Evolutionary conservation across 2,888 invertebrate genomes (phyloP).

Genomic region (Callyntrura guangdongensis): DNA sequence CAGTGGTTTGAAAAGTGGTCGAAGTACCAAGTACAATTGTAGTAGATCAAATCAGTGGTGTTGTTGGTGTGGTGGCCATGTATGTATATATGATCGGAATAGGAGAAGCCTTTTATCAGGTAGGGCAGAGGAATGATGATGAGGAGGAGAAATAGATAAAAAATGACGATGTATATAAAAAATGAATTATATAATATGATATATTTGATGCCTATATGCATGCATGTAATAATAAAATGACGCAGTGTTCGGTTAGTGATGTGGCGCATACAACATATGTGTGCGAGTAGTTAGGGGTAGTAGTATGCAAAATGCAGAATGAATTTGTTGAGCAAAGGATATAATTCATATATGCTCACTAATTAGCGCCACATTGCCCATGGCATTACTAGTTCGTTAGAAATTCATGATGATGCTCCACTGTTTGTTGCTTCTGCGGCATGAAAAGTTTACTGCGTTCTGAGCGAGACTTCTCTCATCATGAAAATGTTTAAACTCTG

Average conservation of each 20-base stretch:
- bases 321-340: slow-evolving; percentile 35
- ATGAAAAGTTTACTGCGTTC: slow-evolving; percentile 17
- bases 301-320: slow-evolving; percentile 16
- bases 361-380: slow-evolving; percentile 77
- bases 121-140: background rate
- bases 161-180: slow-evolving; percentile 46
- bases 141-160: slow-evolving; percentile 44
- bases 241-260: background rate
- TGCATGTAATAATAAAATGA: background rate
- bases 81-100: slow-evolving; percentile 42
- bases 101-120: slow-evolving; percentile 59
- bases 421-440: slow-evolving; percentile 17
- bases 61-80: too few relatives aligned
- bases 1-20: slow-evolving; percentile 72
- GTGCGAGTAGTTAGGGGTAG: background rate
- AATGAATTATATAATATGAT: slow-evolving; percentile 37
- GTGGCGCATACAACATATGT: background rate
- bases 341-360: slow-evolving; percentile 69
- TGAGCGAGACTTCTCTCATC: slow-evolving; percentile 24
- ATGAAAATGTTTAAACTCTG: background rate
- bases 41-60: slow-evolving; percentile 35
- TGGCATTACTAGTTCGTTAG: slow-evolving; percentile 74
- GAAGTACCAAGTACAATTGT: slow-evolving; percentile 44
- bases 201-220: background rate
- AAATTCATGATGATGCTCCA: slow-evolving; percentile 40